A percentile compares a stretch with the other conserved stretches of the same genome.
Conservation (phyloP, 2,888 invertebrate genomes). For the Acholoe squamosa region DNA sequence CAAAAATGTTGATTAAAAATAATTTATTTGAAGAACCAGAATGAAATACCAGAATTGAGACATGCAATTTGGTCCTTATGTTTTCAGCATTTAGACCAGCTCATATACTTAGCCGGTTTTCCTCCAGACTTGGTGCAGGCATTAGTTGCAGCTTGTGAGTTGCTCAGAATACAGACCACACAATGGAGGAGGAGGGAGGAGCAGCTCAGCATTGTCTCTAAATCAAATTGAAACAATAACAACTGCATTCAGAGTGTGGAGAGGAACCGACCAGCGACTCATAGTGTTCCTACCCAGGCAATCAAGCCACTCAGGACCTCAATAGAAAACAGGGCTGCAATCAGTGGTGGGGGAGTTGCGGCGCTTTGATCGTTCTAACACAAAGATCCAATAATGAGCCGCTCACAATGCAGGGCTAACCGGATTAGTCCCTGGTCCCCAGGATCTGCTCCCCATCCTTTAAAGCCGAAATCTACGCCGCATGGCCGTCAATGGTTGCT, state of each 20-base stretch:
- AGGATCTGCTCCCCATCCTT: constrained; percentile 46
- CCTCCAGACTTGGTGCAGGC: neutral
- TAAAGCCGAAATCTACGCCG: constrained; percentile 16
- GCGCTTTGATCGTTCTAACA: constrained; percentile 47
- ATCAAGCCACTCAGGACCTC: constrained; percentile 32
- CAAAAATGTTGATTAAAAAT: no score
- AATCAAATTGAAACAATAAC: constrained; percentile 41
- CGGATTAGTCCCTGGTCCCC: constrained; percentile 29
- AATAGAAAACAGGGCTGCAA: constrained; percentile 54
- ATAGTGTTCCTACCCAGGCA: constrained; percentile 20
- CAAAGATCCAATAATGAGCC: constrained; percentile 49
- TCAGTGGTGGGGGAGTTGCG: neutral
- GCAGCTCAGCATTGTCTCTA: constrained; percentile 11
- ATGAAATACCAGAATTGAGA: no score
- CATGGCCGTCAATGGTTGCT: constrained; percentile 18
- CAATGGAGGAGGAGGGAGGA: neutral
- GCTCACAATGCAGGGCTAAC: constrained; percentile 25
- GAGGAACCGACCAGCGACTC: no score
- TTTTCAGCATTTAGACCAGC: no score
- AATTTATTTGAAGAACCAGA: no score
- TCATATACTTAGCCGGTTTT: no score
- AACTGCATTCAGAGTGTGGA: constrained; percentile 19
- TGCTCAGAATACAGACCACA: neutral
- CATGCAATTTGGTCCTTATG: no score
- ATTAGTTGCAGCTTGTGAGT: neutral